phyloP scores from a whole-genome alignment of 23 tunicate species.

The Oikopleura dioica region DNA sequence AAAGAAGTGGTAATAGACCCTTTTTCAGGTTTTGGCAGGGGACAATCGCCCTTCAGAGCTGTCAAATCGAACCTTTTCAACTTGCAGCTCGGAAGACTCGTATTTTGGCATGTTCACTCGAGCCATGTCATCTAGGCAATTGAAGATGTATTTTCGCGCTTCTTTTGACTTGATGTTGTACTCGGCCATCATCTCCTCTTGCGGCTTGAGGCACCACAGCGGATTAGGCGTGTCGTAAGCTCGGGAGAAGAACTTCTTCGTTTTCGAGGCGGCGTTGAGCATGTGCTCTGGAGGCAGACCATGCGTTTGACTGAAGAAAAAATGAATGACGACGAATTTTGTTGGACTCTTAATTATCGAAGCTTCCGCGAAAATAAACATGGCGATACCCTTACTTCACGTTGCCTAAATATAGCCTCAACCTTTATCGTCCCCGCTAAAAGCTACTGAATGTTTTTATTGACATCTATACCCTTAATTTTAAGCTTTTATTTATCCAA shows the following conservation, averaged over 20 bases:
- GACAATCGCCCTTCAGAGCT: too few relatives aligned
- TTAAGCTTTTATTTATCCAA: too few relatives aligned
- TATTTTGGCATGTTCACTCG: constrained; percentile 51
- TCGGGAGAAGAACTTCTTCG: constrained; percentile 45
- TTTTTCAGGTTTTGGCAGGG: too few relatives aligned
- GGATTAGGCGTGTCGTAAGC: constrained; percentile 31
- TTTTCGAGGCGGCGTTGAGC: constrained; percentile 62
- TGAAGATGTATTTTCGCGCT: constrained; percentile 67
- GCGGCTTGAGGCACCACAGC: constrained; percentile 56
- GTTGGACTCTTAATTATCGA: too few relatives aligned
- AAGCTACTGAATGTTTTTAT: too few relatives aligned
- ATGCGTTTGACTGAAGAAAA: constrained; percentile 75
- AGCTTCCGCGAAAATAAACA: too few relatives aligned
- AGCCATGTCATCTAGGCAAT: constrained; percentile 77
- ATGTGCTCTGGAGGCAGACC: constrained; percentile 54
- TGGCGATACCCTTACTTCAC: too few relatives aligned
- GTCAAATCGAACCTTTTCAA: constrained; percentile 42
- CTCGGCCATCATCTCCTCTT: constrained; percentile 41
- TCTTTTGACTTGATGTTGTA: constrained; percentile 56
- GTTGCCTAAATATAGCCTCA: too few relatives aligned
- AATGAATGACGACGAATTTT: too few relatives aligned
- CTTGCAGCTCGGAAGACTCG: constrained; percentile 51
- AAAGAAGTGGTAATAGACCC: too few relatives aligned
- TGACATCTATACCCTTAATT: too few relatives aligned
- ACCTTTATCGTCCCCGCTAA: too few relatives aligned